These are phyloP conservation scores for Gisinianus flammeolus DNA, from an alignment of 2,888 invertebrate genomes.

Conservation along the genomic window DNA sequence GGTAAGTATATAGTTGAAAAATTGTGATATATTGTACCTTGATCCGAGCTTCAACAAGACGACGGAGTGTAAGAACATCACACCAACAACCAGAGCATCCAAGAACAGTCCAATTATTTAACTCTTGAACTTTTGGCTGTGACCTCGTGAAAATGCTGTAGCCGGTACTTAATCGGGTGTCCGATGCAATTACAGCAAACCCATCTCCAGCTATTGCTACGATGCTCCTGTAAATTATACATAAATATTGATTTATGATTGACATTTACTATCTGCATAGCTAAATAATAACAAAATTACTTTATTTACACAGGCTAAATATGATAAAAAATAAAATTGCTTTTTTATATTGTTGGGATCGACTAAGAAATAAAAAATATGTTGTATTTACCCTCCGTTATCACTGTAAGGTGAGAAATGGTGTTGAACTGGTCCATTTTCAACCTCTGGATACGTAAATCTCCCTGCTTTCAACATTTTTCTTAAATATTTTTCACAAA, in stretches of 20 bases:
- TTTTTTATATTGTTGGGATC: too few relatives aligned
- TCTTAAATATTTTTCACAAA: neutral
- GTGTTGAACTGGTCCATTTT: conserved; percentile 55
- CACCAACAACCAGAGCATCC: conserved; percentile 98
- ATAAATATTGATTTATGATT: too few relatives aligned
- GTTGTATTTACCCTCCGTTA: conserved; percentile 74
- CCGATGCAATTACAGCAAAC: conserved; percentile 92
- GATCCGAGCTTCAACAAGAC: conserved; percentile 82
- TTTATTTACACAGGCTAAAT: conserved; percentile 33
- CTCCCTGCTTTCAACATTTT: conserved; percentile 21
- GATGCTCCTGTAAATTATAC: conserved; percentile 78
- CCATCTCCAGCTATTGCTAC: conserved; percentile 96
- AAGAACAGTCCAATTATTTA: conserved; percentile 84
- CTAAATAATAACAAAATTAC: conserved; percentile 28
- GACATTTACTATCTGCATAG: too few relatives aligned
- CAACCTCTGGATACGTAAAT: conserved; percentile 24
- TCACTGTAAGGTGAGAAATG: conserved; percentile 75
- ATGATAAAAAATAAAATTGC: neutral
- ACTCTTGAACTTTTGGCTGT: conserved; percentile 82
- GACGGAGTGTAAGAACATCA: conserved; percentile 89
- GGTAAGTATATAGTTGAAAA: neutral
- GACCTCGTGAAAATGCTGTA: conserved; percentile 88
- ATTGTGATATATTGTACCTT: conserved; percentile 66
- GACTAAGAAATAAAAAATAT: too few relatives aligned
- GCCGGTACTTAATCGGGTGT: conserved; percentile 89